A percentile compares a stretch with the other conserved stretches of the same genome.
phyloP scores from a whole-genome alignment of 92 coral and sea anemone genomes.

The Epizoanthus illoricatus region DNA sequence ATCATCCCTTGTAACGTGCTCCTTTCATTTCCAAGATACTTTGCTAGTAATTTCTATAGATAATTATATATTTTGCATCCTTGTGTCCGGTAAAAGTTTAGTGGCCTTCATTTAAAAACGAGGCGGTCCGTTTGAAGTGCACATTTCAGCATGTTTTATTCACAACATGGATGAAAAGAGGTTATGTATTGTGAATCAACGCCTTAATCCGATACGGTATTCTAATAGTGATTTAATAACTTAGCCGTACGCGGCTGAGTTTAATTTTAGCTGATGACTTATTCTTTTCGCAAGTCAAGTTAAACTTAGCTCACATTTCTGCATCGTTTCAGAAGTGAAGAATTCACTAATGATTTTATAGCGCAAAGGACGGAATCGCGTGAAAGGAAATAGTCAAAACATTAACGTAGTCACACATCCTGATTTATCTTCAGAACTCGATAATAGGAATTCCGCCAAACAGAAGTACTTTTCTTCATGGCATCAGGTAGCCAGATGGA shows the following conservation, averaged over 20 bases:
- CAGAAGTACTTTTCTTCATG: not conserved
- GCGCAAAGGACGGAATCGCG: slow-evolving; percentile 1
- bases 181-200: slow-evolving; percentile 15
- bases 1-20: not conserved
- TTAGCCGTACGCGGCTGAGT: not conserved
- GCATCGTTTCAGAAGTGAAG: not conserved
- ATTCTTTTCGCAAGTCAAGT: slow-evolving; percentile 11
- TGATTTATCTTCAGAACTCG: not conserved
- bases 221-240: slow-evolving; percentile 27
- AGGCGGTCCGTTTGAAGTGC: slow-evolving; percentile 22
- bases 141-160: not conserved
- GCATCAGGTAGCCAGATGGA: slow-evolving; percentile 20
- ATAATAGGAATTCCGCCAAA: slow-evolving; percentile 35
- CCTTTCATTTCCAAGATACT: not conserved
- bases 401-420: not conserved
- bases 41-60: not conserved
- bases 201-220: slow-evolving; percentile 21
- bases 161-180: slow-evolving; percentile 12
- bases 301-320: not conserved
- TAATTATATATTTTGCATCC: not conserved
- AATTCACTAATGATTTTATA: slow-evolving; percentile 12
- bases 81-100: not conserved
- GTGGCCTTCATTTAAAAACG: not conserved
- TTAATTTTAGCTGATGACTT: slow-evolving; percentile 27
- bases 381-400: slow-evolving; percentile 19